phyloP scores from a whole-genome alignment of 2,888 invertebrate species.

The Cephus rjabovi region DNA sequence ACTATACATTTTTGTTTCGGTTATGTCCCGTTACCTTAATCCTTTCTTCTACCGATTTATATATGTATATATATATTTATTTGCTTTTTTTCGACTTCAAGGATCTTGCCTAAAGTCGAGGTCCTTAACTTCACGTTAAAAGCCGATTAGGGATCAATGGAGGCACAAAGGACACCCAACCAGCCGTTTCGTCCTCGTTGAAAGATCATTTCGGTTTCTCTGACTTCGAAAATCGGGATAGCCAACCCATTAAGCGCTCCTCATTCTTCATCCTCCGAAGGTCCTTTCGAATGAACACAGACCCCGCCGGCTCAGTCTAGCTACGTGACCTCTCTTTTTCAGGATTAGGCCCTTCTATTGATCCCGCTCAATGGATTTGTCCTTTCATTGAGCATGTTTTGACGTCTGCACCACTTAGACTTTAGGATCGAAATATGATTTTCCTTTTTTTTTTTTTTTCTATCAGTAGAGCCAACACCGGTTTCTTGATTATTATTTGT shows the following conservation, averaged over 20 bases:
- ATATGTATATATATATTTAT: not conserved
- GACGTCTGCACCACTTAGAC: conserved; percentile 43
- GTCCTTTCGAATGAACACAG: conserved; percentile 18
- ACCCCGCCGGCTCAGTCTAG: conserved; percentile 11
- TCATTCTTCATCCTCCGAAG: conserved; percentile 11
- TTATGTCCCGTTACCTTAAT: not conserved
- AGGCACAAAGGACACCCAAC: not conserved
- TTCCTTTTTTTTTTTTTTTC: conserved; percentile 13
- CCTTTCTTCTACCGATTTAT: not conserved
- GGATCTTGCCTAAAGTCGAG: not conserved
- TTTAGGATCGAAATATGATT: conserved; percentile 9
- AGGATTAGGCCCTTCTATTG: conserved; percentile 50
- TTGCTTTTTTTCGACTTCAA: not conserved
- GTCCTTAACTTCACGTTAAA: conserved; percentile 4
- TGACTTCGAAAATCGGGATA: conserved; percentile 42
- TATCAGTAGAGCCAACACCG: not conserved
- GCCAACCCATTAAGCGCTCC: conserved; percentile 22
- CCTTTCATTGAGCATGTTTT: conserved; percentile 50
- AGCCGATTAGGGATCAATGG: conserved; percentile 3
- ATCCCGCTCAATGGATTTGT: conserved; percentile 44
- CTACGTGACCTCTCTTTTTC: conserved; percentile 13
- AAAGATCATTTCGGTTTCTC: conserved; percentile 45
- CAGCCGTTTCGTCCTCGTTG: not conserved
- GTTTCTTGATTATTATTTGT: not conserved
- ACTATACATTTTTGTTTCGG: not conserved